Evolutionary conservation across 1,140 invertebrate genomes (phyloP).

Genomic region (Palaemon carinicauda): DNA sequence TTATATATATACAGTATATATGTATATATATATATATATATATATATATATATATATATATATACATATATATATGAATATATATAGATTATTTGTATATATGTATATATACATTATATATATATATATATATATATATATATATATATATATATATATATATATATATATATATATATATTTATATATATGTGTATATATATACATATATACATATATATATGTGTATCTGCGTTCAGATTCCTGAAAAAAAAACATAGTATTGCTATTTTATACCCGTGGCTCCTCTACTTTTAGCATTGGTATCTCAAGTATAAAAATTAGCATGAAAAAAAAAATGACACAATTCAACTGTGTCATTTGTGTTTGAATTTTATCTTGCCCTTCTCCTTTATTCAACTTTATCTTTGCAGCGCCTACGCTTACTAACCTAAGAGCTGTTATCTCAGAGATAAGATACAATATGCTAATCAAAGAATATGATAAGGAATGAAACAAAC

Average conservation of each 20-base stretch:
- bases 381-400: background rate
- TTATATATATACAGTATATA: background rate
- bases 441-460: too few relatives aligned
- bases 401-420: too few relatives aligned
- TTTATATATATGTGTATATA: background rate
- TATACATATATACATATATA: background rate
- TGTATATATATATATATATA: slow-evolving; percentile 4
- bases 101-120: background rate
- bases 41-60: background rate
- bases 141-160: slow-evolving; percentile 5
- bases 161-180: background rate
- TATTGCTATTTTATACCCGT: too few relatives aligned
- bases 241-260: too few relatives aligned
- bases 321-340: too few relatives aligned
- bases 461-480: too few relatives aligned
- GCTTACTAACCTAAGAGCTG: too few relatives aligned
- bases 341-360: too few relatives aligned
- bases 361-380: background rate
- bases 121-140: background rate
- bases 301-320: too few relatives aligned
- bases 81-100: background rate
- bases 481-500: too few relatives aligned
- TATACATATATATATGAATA: background rate
- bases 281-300: too few relatives aligned
- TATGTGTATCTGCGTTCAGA: too few relatives aligned